Conservation (phyloP, 2,797 vertebrate species). For the Cheracebus regulus region DNA sequence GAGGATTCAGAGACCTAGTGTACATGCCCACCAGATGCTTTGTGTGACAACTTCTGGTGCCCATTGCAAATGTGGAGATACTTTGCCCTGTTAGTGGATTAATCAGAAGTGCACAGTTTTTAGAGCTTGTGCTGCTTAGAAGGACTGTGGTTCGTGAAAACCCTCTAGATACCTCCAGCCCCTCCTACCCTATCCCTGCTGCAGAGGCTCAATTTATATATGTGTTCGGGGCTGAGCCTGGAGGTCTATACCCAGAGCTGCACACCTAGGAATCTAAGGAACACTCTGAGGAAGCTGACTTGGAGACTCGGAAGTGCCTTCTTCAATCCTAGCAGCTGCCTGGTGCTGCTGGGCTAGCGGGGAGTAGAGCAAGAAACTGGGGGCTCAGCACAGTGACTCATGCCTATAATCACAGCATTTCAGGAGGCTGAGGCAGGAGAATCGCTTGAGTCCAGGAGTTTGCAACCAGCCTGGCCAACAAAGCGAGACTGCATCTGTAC, state of each 20-base stretch:
- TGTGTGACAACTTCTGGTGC: accelerated
- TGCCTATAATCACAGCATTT: not conserved
- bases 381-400: not conserved
- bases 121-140: not conserved
- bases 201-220: not conserved
- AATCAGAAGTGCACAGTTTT: not conserved
- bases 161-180: not conserved
- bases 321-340: not conserved
- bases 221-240: not conserved
- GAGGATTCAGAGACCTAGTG: not conserved
- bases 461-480: not conserved
- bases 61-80: accelerated
- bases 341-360: not conserved
- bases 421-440: not conserved
- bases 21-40: accelerated
- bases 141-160: not conserved
- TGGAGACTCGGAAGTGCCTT: not conserved
- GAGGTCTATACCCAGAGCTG: not conserved
- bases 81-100: not conserved
- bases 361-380: not conserved
- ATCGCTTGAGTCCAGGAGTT: not conserved
- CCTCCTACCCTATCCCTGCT: accelerated
- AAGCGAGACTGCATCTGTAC: not conserved
- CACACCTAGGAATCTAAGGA: accelerated
- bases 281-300: not conserved